Conservation (phyloP, 2,113 vertebrate species). For the Thalassoma bifasciatum region DNA sequence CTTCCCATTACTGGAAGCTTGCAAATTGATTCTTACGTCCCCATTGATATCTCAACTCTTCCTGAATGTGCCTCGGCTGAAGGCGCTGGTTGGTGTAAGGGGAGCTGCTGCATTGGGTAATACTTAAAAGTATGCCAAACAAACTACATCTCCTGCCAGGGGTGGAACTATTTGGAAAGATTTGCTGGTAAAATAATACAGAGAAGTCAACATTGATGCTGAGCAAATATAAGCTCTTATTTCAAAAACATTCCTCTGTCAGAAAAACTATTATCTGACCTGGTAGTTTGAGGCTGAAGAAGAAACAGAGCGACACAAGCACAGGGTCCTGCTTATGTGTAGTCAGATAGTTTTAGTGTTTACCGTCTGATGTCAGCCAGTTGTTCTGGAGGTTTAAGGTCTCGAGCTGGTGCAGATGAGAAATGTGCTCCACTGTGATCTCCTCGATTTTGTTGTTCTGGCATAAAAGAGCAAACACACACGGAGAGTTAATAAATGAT, state of each 20-base stretch:
- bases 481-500: too few species aligned
- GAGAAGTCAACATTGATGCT: not conserved
- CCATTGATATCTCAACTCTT: not conserved
- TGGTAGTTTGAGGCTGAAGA: not conserved
- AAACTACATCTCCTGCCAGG: not conserved
- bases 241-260: not conserved
- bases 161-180: not conserved
- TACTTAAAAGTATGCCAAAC: not conserved
- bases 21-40: not conserved
- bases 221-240: not conserved
- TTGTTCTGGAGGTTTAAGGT: slow-evolving; percentile 98
- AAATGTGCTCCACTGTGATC: slow-evolving; percentile 90
- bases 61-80: not conserved
- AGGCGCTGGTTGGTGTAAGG: not conserved
- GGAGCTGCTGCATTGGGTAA: not conserved
- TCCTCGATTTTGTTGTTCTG: slow-evolving; percentile 96
- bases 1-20: not conserved
- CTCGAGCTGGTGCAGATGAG: slow-evolving; percentile 89
- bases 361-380: slow-evolving; percentile 92
- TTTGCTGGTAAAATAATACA: not conserved
- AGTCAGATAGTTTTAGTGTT: slow-evolving; percentile 38
- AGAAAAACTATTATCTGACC: not conserved
- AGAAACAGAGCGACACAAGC: not conserved
- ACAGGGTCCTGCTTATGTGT: not conserved
- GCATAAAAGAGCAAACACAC: slow-evolving; percentile 54